Percentiles rank a stretch among this genome's conserved stretches.
These are phyloP conservation scores for Tridacna gigas DNA, from an alignment of 2,888 invertebrate genomes.

Conservation along the genomic window DNA sequence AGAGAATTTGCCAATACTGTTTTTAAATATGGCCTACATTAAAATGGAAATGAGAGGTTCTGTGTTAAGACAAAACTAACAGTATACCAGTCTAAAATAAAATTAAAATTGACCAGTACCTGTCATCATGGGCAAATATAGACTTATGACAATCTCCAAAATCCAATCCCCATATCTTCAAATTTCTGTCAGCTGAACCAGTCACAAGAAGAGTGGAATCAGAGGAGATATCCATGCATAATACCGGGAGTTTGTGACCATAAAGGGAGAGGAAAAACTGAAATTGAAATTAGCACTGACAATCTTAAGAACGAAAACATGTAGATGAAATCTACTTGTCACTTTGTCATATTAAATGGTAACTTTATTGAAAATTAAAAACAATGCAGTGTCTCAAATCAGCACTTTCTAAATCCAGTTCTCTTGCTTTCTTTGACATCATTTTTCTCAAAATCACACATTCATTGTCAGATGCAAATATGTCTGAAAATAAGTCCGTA, in stretches of 20 bases:
- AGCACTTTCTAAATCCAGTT: too few species aligned
- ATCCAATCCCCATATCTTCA: constrained; percentile 99
- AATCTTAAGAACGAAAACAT: not conserved
- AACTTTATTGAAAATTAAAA: not conserved
- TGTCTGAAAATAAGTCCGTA: too few species aligned
- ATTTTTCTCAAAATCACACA: too few species aligned
- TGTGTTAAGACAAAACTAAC: too few species aligned
- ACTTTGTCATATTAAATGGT: not conserved
- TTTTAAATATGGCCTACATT: too few species aligned
- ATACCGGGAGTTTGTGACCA: constrained; percentile 97
- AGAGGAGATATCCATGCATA: constrained; percentile 96
- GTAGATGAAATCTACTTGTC: too few species aligned
- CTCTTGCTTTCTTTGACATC: too few species aligned
- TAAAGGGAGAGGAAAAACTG: constrained; percentile 97
- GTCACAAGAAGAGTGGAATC: constrained; percentile 92
- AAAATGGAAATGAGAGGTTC: too few species aligned
- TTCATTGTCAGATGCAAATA: too few species aligned
- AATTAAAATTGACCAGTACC: constrained; percentile 73
- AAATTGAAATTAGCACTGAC: constrained; percentile 70
- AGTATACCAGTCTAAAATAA: too few species aligned
- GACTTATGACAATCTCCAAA: constrained; percentile 99
- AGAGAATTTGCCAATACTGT: too few species aligned
- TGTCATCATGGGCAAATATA: constrained; percentile 97
- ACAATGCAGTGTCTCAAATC: too few species aligned
- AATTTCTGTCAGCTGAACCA: constrained; percentile 97